Evolutionary conservation across 2,113 vertebrate genomes (phyloP).

Genomic region (Anthoscopus minutus): DNA sequence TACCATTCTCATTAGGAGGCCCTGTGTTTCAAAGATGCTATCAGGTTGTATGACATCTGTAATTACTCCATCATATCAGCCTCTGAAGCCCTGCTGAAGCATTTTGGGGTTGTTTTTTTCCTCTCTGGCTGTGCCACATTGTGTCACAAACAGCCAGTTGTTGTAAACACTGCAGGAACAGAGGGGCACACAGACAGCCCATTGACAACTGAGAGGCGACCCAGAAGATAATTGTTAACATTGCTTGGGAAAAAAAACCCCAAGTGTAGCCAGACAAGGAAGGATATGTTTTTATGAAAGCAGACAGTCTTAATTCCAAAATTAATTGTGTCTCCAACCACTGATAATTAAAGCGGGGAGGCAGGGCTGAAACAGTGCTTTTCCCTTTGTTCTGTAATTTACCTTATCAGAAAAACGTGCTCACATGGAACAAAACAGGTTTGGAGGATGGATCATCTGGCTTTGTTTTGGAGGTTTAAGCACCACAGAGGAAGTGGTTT

Average conservation of each 20-base stretch:
- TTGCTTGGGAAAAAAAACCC: not conserved
- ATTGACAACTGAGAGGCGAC: constrained; percentile 16
- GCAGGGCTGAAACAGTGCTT: not conserved
- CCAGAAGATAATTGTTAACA: constrained; percentile 32
- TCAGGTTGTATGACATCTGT: not conserved
- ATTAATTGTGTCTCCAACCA: constrained; percentile 37
- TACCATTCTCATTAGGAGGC: constrained; percentile 4
- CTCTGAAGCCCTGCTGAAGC: not conserved
- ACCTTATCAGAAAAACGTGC: constrained; percentile 39
- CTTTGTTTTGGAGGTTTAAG: not conserved
- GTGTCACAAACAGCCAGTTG: constrained; percentile 35
- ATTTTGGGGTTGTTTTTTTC: not conserved
- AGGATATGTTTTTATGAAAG: constrained; percentile 34
- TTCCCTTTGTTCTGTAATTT: constrained; percentile 16
- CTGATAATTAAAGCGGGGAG: not conserved
- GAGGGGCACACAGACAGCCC: not conserved
- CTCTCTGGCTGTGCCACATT: not conserved
- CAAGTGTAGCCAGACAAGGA: not conserved
- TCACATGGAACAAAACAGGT: not conserved
- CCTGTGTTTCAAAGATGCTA: not conserved
- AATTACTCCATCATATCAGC: not conserved
- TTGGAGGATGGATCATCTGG: not conserved
- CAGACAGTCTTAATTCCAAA: constrained; percentile 40
- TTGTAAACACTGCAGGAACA: constrained; percentile 1
- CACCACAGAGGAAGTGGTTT: not conserved